phyloP scores from a whole-genome alignment of 2,113 vertebrate species.

The Oreochromis niloticus region DNA sequence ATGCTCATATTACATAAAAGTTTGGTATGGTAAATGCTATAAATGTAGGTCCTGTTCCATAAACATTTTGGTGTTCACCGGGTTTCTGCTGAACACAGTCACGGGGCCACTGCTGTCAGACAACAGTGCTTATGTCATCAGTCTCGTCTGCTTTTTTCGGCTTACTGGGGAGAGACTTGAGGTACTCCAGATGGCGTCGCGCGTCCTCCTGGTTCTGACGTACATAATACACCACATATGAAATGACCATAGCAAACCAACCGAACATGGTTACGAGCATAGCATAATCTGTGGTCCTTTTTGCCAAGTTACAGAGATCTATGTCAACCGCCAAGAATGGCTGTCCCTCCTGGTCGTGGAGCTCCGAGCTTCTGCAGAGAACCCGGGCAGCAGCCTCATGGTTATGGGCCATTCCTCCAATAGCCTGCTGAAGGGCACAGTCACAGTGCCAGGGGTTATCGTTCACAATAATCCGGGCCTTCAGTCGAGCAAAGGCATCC shows the following conservation, averaged over 20 bases:
- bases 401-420: conserved; percentile 92
- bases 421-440: conserved; percentile 93
- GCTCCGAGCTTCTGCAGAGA: conserved; percentile 90
- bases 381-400: conserved; percentile 87
- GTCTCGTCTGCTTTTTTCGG: conserved; percentile 95
- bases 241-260: conserved; percentile 99
- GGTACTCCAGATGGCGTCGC: conserved; percentile 96
- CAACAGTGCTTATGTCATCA: conserved; percentile 96
- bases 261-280: conserved; percentile 99
- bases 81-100: not conserved
- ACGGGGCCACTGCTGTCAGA: conserved; percentile 70
- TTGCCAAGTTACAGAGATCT: conserved; percentile 94
- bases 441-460: conserved; percentile 99
- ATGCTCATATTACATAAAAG: conserved; percentile 17
- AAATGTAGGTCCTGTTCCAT: conserved; percentile 26
- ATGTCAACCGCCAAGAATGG: conserved; percentile 88
- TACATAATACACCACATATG: conserved; percentile 96
- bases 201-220: conserved; percentile 98
- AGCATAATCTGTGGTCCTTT: conserved; percentile 96
- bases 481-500: conserved; percentile 90
- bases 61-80: conserved; percentile 19
- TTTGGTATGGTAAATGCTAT: conserved; percentile 28
- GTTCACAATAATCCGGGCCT: conserved; percentile 88
- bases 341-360: conserved; percentile 86
- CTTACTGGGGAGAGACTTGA: conserved; percentile 98